phyloP scores from a whole-genome alignment of 2,797 vertebrate species.

The Mus spretus region DNA sequence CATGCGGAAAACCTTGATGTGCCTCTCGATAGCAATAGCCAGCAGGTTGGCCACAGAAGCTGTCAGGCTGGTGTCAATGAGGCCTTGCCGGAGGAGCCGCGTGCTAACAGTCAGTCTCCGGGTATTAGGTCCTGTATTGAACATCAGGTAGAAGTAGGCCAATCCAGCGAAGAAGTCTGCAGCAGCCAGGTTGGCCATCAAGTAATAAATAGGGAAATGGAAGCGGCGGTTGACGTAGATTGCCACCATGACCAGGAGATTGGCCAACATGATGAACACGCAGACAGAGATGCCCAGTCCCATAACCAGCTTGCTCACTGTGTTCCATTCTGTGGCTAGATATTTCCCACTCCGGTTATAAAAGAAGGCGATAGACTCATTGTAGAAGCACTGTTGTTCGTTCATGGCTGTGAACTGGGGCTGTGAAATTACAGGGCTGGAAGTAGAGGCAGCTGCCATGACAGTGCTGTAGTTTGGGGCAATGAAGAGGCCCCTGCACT shows the following conservation, averaged over 20 bases:
- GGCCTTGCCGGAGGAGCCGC: slow-evolving; percentile 98
- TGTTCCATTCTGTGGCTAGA: slow-evolving; percentile 97
- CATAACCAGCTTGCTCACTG: slow-evolving; percentile 98
- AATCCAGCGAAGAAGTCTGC: slow-evolving; percentile 99
- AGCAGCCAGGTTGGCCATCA: slow-evolving; percentile 99
- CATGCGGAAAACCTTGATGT: slow-evolving; percentile 99
- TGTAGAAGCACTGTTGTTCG: slow-evolving; percentile 97
- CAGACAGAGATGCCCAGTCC: slow-evolving; percentile 99
- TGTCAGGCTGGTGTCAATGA: slow-evolving; percentile 98
- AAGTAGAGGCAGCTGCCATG: too few relatives aligned
- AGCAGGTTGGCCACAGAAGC: slow-evolving; percentile 98
- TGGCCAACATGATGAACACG: slow-evolving; percentile 99
- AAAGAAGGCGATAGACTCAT: slow-evolving; percentile 98
- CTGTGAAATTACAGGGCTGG: too few relatives aligned
- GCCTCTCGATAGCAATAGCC: slow-evolving; percentile 98
- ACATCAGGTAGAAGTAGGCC: slow-evolving; percentile 99
- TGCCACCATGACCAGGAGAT: slow-evolving; percentile 99
- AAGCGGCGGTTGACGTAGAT: slow-evolving; percentile 99
- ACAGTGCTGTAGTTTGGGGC: too few relatives aligned
- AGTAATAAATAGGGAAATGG: slow-evolving; percentile 99
- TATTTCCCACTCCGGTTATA: slow-evolving; percentile 97
- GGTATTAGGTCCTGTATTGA: slow-evolving; percentile 99
- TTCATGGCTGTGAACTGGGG: slow-evolving; percentile 90
- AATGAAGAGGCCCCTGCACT: too few relatives aligned
- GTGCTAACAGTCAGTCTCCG: slow-evolving; percentile 96